Conservation (phyloP, 2,888 invertebrate species). For the Oeneis ivallda region DNA sequence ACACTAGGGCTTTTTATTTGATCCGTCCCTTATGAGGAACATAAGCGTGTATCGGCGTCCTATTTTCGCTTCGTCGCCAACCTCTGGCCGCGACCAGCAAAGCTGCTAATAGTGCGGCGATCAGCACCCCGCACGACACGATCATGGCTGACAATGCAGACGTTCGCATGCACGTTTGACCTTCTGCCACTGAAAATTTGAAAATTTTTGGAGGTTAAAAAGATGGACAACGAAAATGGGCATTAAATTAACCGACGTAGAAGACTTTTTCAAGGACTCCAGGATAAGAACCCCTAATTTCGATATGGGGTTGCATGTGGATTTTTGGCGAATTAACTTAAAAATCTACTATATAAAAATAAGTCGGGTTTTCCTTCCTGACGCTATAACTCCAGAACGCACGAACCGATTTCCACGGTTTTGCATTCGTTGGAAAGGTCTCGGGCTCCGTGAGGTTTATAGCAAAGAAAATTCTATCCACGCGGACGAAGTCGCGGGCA, state of each 20-base stretch:
- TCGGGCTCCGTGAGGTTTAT: too few relatives aligned
- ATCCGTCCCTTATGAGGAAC: constrained; percentile 85
- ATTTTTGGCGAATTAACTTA: too few relatives aligned
- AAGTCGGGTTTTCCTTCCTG: too few relatives aligned
- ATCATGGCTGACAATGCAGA: constrained; percentile 85
- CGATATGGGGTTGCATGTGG: too few relatives aligned
- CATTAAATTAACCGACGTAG: too few relatives aligned
- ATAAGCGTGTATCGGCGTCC: constrained; percentile 76
- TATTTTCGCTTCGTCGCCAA: constrained; percentile 82
- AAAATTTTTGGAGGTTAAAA: not conserved
- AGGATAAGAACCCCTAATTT: not conserved
- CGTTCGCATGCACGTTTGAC: constrained; percentile 85
- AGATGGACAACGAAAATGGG: too few relatives aligned
- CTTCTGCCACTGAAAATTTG: constrained; percentile 58
- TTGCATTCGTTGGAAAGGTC: too few relatives aligned
- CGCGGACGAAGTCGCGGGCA: too few relatives aligned
- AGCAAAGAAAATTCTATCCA: too few relatives aligned
- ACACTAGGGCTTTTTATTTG: constrained; percentile 57
- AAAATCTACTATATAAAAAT: too few relatives aligned
- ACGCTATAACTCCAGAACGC: too few relatives aligned
- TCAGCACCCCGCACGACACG: constrained; percentile 84
- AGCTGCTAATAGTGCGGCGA: constrained; percentile 87
- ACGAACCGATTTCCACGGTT: too few relatives aligned
- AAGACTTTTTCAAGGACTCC: not conserved
- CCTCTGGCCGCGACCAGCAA: constrained; percentile 89